Base-by-base conservation (phyloP, 2,888 invertebrate species). In the Clepsis dumicolana region DNA sequence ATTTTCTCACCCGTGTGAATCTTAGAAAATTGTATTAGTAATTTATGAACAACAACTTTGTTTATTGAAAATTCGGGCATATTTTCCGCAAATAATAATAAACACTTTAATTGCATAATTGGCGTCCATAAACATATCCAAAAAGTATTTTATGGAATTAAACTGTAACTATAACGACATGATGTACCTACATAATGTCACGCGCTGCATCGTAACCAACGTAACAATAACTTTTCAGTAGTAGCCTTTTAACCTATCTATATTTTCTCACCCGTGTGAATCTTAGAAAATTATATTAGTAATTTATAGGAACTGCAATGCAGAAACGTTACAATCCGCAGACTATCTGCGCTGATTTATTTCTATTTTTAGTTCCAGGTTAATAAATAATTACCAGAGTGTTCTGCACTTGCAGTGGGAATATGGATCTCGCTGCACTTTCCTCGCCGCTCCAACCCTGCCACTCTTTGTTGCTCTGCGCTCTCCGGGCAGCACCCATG, bases 401-500 rank as follows among this genome's bases (percentile, higher is more conserved):
- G 48, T 12, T 18, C 10, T 44, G 48, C 12, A 48, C 48, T 48
- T 48, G 48, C 48, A 48, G 12, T 48, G 18, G 21, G 8, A 2
- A 10, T 48, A 12, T 7, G 21, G 4, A 48, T 48, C 48, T 12
- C 48, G 12, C 10, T 4, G 48, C 21, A 10, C 10, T 48, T 21
- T 18, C 48, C 21, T 7, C 21, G 48, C 48, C 48, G 48, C 2
- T 48, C 48, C 48, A 53, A 29, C 53, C 27, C 27, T 53, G 27
- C 29, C 73, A 66, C 63, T 65, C 62, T 62, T 59, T 73, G 74
- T 75, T 56, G 35, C 25, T 41, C 10, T 21, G 16, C 59, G 16
- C 41, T 41, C 41, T 59, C n/a, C 10, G 59, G 67, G 69, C 73
- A 64, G 72, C 77, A 71, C 82, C 78, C 74, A 80, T 81, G 79